These are phyloP conservation scores for Triplophysa siluroides DNA, from an alignment of 2,113 vertebrate species.

Conservation along the genomic window DNA sequence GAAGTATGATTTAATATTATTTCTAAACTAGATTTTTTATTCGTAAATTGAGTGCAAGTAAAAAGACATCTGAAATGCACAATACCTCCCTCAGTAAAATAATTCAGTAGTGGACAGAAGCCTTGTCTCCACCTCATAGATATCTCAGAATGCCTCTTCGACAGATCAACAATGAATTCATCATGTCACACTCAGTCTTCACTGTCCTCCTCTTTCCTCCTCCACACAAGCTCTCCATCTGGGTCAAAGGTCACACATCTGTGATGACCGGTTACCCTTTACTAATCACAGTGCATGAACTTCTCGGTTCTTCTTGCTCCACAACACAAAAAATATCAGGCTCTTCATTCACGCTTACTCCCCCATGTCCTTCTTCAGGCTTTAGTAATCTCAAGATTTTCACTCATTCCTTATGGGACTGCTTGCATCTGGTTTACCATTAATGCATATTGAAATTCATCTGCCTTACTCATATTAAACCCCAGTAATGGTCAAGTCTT, in stretches of 20 bases:
- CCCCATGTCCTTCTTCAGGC: neutral
- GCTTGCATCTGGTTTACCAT: too few relatives aligned
- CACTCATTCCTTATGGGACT: too few relatives aligned
- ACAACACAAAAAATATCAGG: neutral
- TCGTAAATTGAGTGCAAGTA: neutral
- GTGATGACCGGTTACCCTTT: neutral
- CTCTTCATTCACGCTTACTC: neutral
- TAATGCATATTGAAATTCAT: too few relatives aligned
- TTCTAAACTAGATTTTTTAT: too few relatives aligned
- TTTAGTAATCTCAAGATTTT: too few relatives aligned
- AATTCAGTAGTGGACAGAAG: neutral
- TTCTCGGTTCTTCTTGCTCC: neutral
- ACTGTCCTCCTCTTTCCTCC: neutral
- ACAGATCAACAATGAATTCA: neutral
- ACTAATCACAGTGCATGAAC: neutral
- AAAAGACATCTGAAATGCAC: neutral
- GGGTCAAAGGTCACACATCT: neutral
- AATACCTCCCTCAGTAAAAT: neutral
- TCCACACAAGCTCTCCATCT: neutral
- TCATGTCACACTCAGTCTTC: neutral
- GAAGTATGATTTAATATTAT: too few relatives aligned
- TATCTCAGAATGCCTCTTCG: neutral
- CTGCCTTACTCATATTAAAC: too few relatives aligned
- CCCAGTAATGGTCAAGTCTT: too few relatives aligned
- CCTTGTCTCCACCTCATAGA: neutral